Percentiles rank a stretch among this genome's conserved stretches.
Evolutionary conservation across 2,888 invertebrate genomes (phyloP).

Genomic region (Orthonychiurus folsomi): DNA sequence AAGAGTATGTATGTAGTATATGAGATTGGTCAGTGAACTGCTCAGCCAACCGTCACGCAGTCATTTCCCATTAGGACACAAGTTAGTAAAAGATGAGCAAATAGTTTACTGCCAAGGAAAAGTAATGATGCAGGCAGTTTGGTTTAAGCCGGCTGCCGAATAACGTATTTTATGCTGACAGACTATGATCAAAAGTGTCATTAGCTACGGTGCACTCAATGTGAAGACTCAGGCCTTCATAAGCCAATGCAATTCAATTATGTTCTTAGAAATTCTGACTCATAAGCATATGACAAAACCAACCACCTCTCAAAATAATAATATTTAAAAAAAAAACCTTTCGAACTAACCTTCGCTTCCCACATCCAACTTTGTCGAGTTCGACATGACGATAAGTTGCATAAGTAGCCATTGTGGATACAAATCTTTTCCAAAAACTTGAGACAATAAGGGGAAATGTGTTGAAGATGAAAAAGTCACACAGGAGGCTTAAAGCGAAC

Average conservation of each 20-base stretch:
- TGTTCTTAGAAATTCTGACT: no score
- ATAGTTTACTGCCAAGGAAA: not conserved
- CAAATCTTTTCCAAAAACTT: not conserved
- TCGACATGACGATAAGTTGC: constrained; percentile 88
- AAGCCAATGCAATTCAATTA: no score
- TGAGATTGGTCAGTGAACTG: constrained; percentile 1
- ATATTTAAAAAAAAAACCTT: constrained; percentile 41
- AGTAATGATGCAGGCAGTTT: not conserved
- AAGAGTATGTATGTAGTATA: no score
- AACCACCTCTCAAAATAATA: no score
- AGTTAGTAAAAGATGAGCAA: not conserved
- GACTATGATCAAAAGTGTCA: no score
- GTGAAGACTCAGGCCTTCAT: no score
- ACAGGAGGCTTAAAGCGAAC: no score
- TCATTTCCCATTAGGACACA: not conserved
- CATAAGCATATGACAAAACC: no score
- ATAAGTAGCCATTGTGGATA: constrained; percentile 68
- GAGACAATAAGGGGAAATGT: constrained; percentile 1
- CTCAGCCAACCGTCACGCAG: not conserved
- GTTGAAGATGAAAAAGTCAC: constrained; percentile 15
- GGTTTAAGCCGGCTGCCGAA: no score
- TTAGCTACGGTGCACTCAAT: no score
- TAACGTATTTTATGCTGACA: no score
- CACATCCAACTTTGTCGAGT: constrained; percentile 85
- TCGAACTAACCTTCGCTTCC: constrained; percentile 93